These are phyloP conservation scores for Scarus forsteni DNA, from an alignment of 2,797 vertebrate species.

Conservation along the genomic window DNA sequence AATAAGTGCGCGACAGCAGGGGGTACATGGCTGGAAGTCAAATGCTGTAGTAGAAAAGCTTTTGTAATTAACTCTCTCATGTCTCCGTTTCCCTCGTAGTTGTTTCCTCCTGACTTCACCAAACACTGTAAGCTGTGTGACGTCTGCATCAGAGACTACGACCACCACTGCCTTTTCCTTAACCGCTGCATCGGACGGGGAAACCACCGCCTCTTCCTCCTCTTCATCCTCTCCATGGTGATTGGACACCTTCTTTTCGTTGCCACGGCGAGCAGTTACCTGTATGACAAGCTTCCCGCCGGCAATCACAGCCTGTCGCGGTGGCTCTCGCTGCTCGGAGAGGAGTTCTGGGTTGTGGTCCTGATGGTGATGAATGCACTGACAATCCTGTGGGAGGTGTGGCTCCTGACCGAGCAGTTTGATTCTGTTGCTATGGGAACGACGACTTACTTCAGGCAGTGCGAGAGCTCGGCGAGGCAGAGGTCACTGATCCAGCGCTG, in stretches of 20 bases:
- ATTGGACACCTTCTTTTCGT: constrained; percentile 82
- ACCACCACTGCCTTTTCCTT: constrained; percentile 90
- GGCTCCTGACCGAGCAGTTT: constrained; percentile 85
- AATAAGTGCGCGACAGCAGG: no score
- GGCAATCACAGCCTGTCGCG: constrained; percentile 32
- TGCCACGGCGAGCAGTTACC: constrained; percentile 69
- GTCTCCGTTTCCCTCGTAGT: constrained; percentile 52
- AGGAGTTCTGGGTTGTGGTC: constrained; percentile 83
- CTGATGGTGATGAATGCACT: constrained; percentile 80
- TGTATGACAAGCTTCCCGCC: constrained; percentile 54
- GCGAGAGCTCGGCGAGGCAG: constrained; percentile 38
- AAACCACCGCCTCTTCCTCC: constrained; percentile 85
- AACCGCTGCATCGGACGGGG: constrained; percentile 83
- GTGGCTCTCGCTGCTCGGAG: constrained; percentile 65
- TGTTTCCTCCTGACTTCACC: constrained; percentile 82
- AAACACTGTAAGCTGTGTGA: constrained; percentile 89
- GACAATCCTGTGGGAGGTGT: constrained; percentile 83
- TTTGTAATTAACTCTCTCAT: background rate
- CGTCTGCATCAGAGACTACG: constrained; percentile 84
- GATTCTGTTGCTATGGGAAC: constrained; percentile 78
- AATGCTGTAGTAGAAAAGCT: background rate
- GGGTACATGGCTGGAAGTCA: no score
- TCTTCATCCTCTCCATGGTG: constrained; percentile 83
- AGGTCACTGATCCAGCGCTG: constrained; percentile 71
- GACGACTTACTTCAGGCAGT: constrained; percentile 81